Evolutionary conservation across 2,888 invertebrate species (phyloP), one percentile per base, ranked within the genome.

Genomic region (Oasisia sp.): DNA sequence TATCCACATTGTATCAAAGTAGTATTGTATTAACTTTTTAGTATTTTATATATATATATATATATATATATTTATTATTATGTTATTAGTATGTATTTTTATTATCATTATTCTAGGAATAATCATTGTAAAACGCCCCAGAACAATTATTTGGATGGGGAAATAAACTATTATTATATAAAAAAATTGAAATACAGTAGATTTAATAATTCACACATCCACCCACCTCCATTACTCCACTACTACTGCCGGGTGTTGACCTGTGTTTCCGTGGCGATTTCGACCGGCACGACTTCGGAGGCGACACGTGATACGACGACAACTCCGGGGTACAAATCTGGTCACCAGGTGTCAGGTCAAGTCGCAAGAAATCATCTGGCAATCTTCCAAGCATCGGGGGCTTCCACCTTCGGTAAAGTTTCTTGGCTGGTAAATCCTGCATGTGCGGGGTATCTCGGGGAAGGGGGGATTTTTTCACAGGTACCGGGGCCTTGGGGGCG

Each of bases 381-480:
- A 98, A 96, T 0, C 97, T 98, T 0, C 98, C 97, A 90, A 98
- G 95, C 96, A 98, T 97, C 90, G 98, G 97, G 27, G 98, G 98
- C 93, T 98, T 97, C 98, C 98, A 98, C 95, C 97, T 97, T 74
- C 95, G 96, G 96, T 95, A 95, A n/a, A 92, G 89, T 32, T 91
- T 90, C 38, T 89, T 58, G 32, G 91, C 89, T 32, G 89, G 45
- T 19, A 90, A 45, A 74, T 32, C 9, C 56, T 93, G 91, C 89
- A 44, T 89, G 27, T 58, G 92, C 12, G 92, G 92, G 93, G 92
- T 91, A 89, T 91, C 91, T 58, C 92, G 92, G 32, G 91, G 45
- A 27, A 93, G 91, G 27, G 93, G 92, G 11, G 92, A 90, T 93
- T 93, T 93, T 89, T 92, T 93, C 12, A 92, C 91, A 12, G 93